Percentiles rank a stretch among this genome's conserved stretches.
Evolutionary conservation across 2,888 invertebrate species (phyloP).

Genomic region (Lasioglossum zephyrum): DNA sequence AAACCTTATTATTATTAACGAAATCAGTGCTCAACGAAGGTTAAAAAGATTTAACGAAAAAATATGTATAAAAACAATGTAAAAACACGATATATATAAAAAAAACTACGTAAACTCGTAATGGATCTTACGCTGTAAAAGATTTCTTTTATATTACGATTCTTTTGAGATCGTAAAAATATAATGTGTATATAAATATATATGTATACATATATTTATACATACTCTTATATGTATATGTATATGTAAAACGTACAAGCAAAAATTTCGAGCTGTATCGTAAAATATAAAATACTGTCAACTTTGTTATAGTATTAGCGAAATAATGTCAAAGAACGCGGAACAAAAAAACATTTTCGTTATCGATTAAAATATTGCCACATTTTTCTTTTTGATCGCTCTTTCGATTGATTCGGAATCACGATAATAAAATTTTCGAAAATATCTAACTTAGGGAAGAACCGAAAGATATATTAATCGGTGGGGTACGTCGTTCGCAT

Average conservation of each 20-base stretch:
- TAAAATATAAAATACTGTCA: conserved; percentile 80
- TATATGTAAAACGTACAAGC: conserved; percentile 36
- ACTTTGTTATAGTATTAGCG: conserved; percentile 72
- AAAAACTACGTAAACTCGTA: conserved; percentile 66
- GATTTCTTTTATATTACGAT: conserved; percentile 51
- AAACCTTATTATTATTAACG: conserved; percentile 70
- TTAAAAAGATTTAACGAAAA: conserved; percentile 78
- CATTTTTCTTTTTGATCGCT: conserved; percentile 45
- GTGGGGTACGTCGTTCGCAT: conserved; percentile 63
- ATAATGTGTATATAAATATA: conserved; percentile 44
- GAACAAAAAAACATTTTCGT: conserved; percentile 53
- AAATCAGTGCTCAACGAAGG: conserved; percentile 73
- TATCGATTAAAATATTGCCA: conserved; percentile 67
- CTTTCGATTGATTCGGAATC: background rate
- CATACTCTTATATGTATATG: background rate
- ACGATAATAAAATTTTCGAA: conserved; percentile 17
- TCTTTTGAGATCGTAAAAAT: conserved; percentile 53
- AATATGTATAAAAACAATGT: conserved; percentile 76
- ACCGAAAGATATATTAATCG: conserved; percentile 55
- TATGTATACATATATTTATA: conserved; percentile 44
- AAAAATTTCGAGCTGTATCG: conserved; percentile 73
- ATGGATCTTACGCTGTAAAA: conserved; percentile 49
- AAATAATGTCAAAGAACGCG: conserved; percentile 55
- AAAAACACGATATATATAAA: conserved; percentile 67
- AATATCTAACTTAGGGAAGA: conserved; percentile 24